phyloP scores from a whole-genome alignment of 2,888 invertebrate species.

The Xestia xanthographa region DNA sequence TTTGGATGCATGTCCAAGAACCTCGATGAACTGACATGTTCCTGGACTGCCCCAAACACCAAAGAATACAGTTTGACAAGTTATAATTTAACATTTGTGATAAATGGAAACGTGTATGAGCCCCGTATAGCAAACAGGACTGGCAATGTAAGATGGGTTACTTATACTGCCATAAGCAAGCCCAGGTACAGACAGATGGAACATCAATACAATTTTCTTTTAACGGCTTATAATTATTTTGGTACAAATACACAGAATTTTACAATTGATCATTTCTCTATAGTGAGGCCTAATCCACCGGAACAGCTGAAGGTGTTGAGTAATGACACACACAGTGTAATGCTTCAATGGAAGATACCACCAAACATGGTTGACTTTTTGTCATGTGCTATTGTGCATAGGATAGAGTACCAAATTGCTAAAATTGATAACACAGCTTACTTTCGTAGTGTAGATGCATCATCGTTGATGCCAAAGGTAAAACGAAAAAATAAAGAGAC shows the following conservation, averaged over 20 bases:
- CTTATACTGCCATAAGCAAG: constrained; percentile 78
- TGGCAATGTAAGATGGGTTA: constrained; percentile 73
- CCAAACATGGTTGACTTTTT: constrained; percentile 82
- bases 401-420: constrained; percentile 87
- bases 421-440: constrained; percentile 85
- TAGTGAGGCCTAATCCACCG: constrained; percentile 84
- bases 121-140: constrained; percentile 71
- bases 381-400: constrained; percentile 81
- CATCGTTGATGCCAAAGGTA: constrained; percentile 74
- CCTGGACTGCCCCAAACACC: constrained; percentile 91
- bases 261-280: constrained; percentile 91
- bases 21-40: constrained; percentile 93
- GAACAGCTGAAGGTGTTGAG: constrained; percentile 74
- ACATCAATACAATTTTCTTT: constrained; percentile 89
- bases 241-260: constrained; percentile 89
- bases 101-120: constrained; percentile 71
- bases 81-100: constrained; percentile 77
- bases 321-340: constrained; percentile 81
- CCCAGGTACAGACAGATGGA: constrained; percentile 87
- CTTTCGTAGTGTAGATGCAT: constrained; percentile 84
- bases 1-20: constrained; percentile 94
- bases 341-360: constrained; percentile 82
- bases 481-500: constrained; percentile 72
- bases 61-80: constrained; percentile 76
- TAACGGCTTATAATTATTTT: constrained; percentile 92